phyloP scores from a whole-genome alignment of 2,113 vertebrate genomes.

The Pterocles burchelli region DNA sequence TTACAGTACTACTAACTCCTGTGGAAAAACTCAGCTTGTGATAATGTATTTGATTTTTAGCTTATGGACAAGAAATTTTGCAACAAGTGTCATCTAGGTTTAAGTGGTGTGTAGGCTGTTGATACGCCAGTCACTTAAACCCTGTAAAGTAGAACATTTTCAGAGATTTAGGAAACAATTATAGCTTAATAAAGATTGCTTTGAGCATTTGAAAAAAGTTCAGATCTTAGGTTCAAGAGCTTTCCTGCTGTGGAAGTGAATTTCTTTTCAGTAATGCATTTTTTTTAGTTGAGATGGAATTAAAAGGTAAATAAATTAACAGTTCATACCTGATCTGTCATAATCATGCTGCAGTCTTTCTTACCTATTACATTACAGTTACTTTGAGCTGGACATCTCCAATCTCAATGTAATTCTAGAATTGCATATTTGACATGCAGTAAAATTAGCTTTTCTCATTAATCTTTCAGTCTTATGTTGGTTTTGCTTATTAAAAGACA shows the following conservation, averaged over 20 bases:
- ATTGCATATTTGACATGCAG: neutral
- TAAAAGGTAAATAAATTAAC: neutral
- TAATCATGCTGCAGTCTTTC: neutral
- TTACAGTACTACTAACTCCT: neutral
- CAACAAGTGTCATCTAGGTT: neutral
- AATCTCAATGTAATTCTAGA: neutral
- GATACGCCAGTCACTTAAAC: neutral
- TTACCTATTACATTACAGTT: neutral
- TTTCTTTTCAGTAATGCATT: neutral
- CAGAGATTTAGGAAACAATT: neutral
- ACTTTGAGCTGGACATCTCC: neutral
- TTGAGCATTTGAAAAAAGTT: neutral
- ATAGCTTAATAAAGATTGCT: neutral
- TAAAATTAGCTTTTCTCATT: neutral
- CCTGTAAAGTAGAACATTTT: neutral
- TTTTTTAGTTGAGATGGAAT: neutral
- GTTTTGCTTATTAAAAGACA: neutral
- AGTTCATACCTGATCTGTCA: neutral
- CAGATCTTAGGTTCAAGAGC: neutral
- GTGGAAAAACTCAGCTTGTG: neutral
- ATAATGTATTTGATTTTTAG: neutral
- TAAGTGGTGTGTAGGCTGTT: neutral
- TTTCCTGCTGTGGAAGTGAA: neutral
- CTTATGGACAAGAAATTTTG: neutral
- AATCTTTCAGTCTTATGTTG: neutral